phyloP scores from a whole-genome alignment of 2,113 vertebrate genomes.

The Jacana jacana region DNA sequence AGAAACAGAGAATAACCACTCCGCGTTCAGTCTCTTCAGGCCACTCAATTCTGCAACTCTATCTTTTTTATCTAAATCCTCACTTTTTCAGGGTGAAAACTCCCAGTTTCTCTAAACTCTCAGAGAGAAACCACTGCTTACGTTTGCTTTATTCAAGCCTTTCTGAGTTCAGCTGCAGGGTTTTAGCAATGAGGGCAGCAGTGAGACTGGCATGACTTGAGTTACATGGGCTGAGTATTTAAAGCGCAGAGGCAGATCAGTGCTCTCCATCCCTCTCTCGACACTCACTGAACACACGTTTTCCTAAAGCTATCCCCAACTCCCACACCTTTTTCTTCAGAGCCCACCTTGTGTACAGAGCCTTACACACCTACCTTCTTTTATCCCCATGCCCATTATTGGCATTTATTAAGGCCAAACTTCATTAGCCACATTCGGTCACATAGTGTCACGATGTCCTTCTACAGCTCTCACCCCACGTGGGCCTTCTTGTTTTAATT shows the following conservation, averaged over 20 bases:
- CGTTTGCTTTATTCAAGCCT: background rate
- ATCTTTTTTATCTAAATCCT: background rate
- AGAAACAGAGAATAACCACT: background rate
- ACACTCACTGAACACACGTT: background rate
- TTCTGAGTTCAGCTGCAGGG: background rate
- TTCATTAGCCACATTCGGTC: background rate
- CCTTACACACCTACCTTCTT: background rate
- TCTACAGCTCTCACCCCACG: background rate
- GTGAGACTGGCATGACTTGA: background rate
- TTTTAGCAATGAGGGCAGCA: background rate
- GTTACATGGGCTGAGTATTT: background rate
- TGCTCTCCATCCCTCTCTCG: background rate
- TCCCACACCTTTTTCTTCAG: background rate
- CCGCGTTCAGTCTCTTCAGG: background rate
- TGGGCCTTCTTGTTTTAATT: background rate
- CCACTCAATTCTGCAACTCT: background rate
- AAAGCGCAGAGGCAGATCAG: background rate
- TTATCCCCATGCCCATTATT: background rate
- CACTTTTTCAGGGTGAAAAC: background rate
- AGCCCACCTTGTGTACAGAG: background rate
- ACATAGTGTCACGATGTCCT: background rate
- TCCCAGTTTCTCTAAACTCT: background rate
- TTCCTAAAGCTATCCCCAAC: background rate
- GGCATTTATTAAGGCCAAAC: background rate
- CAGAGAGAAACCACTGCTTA: background rate